phyloP scores from a whole-genome alignment of 2,113 vertebrate species.

The Dendrocopos noguchii region DNA sequence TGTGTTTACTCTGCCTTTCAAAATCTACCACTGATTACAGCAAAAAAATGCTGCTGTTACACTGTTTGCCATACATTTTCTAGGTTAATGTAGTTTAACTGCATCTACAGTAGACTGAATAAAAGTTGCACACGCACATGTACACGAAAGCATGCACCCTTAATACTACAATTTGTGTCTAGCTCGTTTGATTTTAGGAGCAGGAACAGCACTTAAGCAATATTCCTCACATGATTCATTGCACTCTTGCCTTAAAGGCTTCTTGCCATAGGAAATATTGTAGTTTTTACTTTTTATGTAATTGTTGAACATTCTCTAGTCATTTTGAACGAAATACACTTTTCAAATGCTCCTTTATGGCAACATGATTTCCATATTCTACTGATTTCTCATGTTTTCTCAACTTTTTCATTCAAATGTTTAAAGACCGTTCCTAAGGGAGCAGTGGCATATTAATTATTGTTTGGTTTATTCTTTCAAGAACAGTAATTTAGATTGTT shows the following conservation, averaged over 20 bases:
- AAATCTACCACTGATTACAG: not conserved
- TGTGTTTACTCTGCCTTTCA: not conserved
- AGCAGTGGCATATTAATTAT: conserved; percentile 41
- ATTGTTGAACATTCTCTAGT: not conserved
- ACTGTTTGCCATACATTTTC: not conserved
- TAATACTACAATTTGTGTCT: not conserved
- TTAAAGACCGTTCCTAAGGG: conserved; percentile 11
- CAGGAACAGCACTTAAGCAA: not conserved
- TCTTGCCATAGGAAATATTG: not conserved
- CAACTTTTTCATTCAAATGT: not conserved
- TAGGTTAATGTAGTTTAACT: not conserved
- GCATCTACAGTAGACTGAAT: not conserved
- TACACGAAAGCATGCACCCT: not conserved
- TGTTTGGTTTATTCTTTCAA: conserved; percentile 60
- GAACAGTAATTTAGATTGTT: conserved; percentile 70
- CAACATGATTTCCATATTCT: not conserved
- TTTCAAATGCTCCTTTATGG: not conserved
- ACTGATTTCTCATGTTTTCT: not conserved
- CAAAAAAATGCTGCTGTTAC: not conserved
- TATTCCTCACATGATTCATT: not conserved
- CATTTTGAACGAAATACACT: not conserved
- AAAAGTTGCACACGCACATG: not conserved
- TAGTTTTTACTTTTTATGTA: not conserved
- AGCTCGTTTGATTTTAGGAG: not conserved
- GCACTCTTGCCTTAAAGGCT: not conserved